Evolutionary conservation across 2,888 invertebrate genomes (phyloP), one percentile per base, ranked within the genome.

Genomic region (Stenichneumon culpator): DNA sequence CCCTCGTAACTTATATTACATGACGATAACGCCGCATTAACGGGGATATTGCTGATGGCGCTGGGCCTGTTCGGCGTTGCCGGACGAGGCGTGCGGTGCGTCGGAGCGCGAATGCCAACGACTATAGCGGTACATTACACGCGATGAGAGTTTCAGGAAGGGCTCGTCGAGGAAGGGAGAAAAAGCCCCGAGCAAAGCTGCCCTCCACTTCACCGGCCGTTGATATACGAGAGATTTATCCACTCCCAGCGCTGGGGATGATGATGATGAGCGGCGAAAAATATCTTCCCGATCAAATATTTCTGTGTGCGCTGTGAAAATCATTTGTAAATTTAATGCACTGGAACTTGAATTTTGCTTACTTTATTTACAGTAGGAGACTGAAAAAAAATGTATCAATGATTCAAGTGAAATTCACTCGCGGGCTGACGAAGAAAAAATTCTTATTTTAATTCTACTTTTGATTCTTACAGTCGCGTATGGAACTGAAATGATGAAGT

Each of bases 1-100:
- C 74, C 69, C 70, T 81, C 86, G 74, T 89, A 88, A 87, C 87
- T 88, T 89, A 87, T 83, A 88, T 86, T 81, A 84, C 85, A 69
- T 36, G 75, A 87, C 86, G 86, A 89, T 88, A 89, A 87, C 89
- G 87, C 82, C 85, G 79, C 84, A 89, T 89, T 90, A 89, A 89
- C 87, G 88, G 60, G 87, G 86, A 87, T 87, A 86, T 87, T 86
- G 83, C 77, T 77, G 81, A 79, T 79, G 77, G 50, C 74, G 73
- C 54, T 39, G 74, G 57, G 52, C 7, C 75, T 70, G 67, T 19
- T n/a, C 32, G 22, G 44, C 50, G 78, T 63, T 50, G 54, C 16
- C 32, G 60, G 28, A 28, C 16, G 52, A 3, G 44, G 73, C 57
- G 54, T 52, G 54, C 63, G 77, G 60, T 74, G 74, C 50, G 63